Conservation (phyloP, 2,113 vertebrate species). For the Echinops telfairi region DNA sequence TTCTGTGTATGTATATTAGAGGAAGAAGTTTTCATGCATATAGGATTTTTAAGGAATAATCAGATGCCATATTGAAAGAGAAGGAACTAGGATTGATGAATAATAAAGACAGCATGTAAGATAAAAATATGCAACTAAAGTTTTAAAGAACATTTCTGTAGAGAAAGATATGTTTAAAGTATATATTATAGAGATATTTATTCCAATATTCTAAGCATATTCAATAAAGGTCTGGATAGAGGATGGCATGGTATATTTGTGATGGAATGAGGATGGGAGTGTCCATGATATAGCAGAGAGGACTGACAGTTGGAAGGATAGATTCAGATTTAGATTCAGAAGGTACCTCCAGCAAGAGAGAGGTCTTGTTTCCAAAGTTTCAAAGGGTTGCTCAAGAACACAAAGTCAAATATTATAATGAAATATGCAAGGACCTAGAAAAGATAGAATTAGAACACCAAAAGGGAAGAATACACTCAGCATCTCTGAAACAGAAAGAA, state of each 20-base stretch:
- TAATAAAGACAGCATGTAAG: background rate
- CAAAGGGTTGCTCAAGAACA: too few relatives aligned
- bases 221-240: background rate
- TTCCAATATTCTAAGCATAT: background rate
- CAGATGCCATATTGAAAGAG: background rate
- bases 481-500: too few relatives aligned
- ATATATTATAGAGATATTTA: background rate
- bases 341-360: background rate
- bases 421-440: too few relatives aligned
- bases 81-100: background rate
- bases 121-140: background rate
- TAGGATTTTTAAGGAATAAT: slow-evolving; percentile 33
- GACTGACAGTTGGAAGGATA: background rate
- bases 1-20: background rate
- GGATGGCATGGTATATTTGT: background rate
- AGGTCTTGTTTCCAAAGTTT: background rate
- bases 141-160: background rate
- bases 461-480: too few relatives aligned
- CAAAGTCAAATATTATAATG: too few relatives aligned
- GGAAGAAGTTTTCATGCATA: slow-evolving; percentile 5
- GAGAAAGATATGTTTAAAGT: background rate
- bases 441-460: too few relatives aligned
- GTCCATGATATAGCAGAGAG: background rate
- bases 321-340: background rate
- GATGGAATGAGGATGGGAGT: background rate